A percentile compares a stretch with the other conserved stretches of the same genome.
Conservation (phyloP, 1,140 invertebrate genomes). For the Drosophila sp. region DNA sequence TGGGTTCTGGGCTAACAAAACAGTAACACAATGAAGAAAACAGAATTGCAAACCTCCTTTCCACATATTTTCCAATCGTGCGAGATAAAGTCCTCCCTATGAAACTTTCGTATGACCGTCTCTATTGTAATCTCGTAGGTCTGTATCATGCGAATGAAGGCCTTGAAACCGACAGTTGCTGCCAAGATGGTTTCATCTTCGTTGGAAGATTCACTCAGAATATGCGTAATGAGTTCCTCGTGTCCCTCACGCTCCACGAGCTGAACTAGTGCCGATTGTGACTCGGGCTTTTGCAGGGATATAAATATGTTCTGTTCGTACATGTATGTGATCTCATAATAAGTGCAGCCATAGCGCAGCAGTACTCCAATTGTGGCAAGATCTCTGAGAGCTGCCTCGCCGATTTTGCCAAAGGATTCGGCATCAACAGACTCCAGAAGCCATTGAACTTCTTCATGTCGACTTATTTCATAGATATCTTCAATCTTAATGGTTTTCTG, state of each 20-base stretch:
- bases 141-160: slow-evolving; percentile 93
- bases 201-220: slow-evolving; percentile 91
- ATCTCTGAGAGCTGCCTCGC: slow-evolving; percentile 91
- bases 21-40: slow-evolving; percentile 51
- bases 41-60: slow-evolving; percentile 83
- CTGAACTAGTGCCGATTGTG: slow-evolving; percentile 92
- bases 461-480: slow-evolving; percentile 72
- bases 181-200: slow-evolving; percentile 90
- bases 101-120: slow-evolving; percentile 92
- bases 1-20: too few relatives aligned
- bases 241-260: slow-evolving; percentile 92
- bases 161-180: slow-evolving; percentile 91
- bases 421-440: slow-evolving; percentile 90
- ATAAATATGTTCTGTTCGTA: slow-evolving; percentile 92
- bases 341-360: slow-evolving; percentile 89
- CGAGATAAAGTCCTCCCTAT: slow-evolving; percentile 92
- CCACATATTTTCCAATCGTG: slow-evolving; percentile 89
- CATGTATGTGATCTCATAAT: slow-evolving; percentile 90
- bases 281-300: slow-evolving; percentile 90
- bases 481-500: slow-evolving; percentile 72
- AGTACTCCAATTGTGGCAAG: slow-evolving; percentile 92
- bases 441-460: slow-evolving; percentile 89
- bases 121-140: slow-evolving; percentile 91
- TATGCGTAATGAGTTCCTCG: slow-evolving; percentile 91
- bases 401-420: slow-evolving; percentile 91